phyloP scores from a whole-genome alignment of 2,888 invertebrate genomes.

The Scaptodrosophila latifasciaeformis region DNA sequence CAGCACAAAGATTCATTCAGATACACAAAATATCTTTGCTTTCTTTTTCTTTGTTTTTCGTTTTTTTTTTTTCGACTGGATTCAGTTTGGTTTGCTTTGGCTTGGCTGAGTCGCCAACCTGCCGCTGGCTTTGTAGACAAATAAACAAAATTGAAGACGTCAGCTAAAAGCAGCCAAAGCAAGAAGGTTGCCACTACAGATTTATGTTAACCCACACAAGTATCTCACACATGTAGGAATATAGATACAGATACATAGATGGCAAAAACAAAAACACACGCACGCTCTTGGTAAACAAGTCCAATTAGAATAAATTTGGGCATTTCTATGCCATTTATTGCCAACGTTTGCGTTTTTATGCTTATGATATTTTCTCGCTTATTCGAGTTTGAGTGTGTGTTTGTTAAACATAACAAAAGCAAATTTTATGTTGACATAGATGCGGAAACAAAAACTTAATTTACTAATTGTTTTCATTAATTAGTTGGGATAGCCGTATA shows the following conservation, averaged over 20 bases:
- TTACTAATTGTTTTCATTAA: slow-evolving; percentile 68
- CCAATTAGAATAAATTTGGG: slow-evolving; percentile 64
- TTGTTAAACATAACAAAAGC: too few relatives aligned
- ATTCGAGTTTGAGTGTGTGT: slow-evolving; percentile 22
- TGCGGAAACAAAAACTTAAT: slow-evolving; percentile 39
- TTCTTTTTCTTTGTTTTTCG: too few relatives aligned
- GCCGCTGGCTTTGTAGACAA: slow-evolving; percentile 49
- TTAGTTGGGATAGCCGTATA: slow-evolving; percentile 38
- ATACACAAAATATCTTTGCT: too few relatives aligned
- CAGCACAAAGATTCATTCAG: slow-evolving; percentile 23
- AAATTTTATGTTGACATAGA: slow-evolving; percentile 6
- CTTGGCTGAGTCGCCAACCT: slow-evolving; percentile 41
- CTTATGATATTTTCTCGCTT: slow-evolving; percentile 45
- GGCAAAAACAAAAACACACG: slow-evolving; percentile 38
- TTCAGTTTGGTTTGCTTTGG: too few relatives aligned
- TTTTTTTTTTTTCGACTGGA: too few relatives aligned
- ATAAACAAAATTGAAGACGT: slow-evolving; percentile 59
- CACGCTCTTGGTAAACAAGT: slow-evolving; percentile 41
- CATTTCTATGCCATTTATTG: slow-evolving; percentile 60
- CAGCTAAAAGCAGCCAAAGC: slow-evolving; percentile 39
- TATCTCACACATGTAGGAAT: neutral
- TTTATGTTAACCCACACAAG: slow-evolving; percentile 32
- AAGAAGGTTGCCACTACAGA: slow-evolving; percentile 16
- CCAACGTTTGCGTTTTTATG: slow-evolving; percentile 63
- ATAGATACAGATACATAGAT: neutral